phyloP scores from a whole-genome alignment of 2,797 vertebrate species.

The Tamandua tetradactyla region DNA sequence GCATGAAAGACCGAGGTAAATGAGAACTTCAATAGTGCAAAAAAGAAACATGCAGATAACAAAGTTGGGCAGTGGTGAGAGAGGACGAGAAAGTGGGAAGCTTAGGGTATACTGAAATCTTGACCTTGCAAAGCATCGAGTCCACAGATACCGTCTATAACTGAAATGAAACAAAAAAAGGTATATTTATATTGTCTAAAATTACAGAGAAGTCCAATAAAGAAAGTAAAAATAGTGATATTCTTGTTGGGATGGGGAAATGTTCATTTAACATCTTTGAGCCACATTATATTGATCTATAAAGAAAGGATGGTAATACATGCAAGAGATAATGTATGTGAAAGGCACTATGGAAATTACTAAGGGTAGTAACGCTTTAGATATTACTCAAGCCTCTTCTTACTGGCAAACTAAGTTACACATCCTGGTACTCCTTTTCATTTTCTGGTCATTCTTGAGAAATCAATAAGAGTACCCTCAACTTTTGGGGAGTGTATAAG shows the following conservation, averaged over 20 bases:
- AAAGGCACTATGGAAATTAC: not conserved
- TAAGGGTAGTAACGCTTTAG: not conserved
- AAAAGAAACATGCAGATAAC: too few relatives aligned
- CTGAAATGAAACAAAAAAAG: too few relatives aligned
- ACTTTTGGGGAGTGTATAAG: not conserved
- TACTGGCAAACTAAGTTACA: not conserved
- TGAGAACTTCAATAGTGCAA: too few relatives aligned
- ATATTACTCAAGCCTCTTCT: not conserved
- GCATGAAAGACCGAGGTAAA: too few relatives aligned
- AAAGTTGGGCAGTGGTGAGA: not conserved
- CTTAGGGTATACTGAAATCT: not conserved
- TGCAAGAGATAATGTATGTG: not conserved
- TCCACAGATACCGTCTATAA: too few relatives aligned
- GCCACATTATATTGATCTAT: not conserved
- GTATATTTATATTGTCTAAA: too few relatives aligned
- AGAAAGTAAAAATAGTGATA: not conserved
- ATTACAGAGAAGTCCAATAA: not conserved
- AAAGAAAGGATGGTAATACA: not conserved
- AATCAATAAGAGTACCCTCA: not conserved
- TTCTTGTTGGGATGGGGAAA: not conserved
- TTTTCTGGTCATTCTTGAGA: not conserved
- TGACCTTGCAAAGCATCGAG: too few relatives aligned
- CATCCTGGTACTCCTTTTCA: not conserved
- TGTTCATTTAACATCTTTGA: not conserved
- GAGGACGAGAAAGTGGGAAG: not conserved